Percentiles rank a stretch among this genome's conserved stretches.
phyloP scores from a whole-genome alignment of 1,140 invertebrate genomes.

The Bemisia tabaci region DNA sequence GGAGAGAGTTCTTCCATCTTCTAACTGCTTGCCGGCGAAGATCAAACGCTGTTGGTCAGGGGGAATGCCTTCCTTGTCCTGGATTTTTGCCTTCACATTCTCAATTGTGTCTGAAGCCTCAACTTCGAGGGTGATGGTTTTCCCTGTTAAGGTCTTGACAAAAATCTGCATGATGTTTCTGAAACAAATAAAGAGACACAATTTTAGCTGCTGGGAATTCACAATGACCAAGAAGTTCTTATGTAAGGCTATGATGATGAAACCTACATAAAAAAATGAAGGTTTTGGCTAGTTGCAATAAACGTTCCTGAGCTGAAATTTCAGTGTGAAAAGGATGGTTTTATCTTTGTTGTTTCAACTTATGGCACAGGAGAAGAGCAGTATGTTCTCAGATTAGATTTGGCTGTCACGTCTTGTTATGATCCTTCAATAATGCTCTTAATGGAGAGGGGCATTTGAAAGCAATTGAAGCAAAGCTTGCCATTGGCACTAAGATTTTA shows the following conservation, averaged over 20 bases:
- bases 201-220: neutral
- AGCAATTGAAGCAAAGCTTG: no score
- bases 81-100: slow-evolving; percentile 65
- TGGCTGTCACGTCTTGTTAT: no score
- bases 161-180: slow-evolving; percentile 59
- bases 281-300: neutral
- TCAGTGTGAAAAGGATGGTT: neutral
- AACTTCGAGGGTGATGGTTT: slow-evolving; percentile 74
- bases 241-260: no score
- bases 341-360: neutral
- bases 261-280: no score
- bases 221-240: no score
- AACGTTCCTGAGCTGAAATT: neutral
- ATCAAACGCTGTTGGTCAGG: slow-evolving; percentile 46
- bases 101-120: slow-evolving; percentile 61
- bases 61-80: slow-evolving; percentile 54
- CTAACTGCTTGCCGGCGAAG: slow-evolving; percentile 34
- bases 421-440: no score
- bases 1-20: slow-evolving; percentile 31
- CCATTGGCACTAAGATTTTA: no score
- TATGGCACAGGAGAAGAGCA: no score
- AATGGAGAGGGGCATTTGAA: no score
- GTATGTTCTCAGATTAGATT: no score
- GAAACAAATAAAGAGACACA: neutral
- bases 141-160: slow-evolving; percentile 72